Evolutionary conservation across 2,888 invertebrate genomes (phyloP), one percentile per base, ranked within the genome.

Genomic region (Beris chalybata): DNA sequence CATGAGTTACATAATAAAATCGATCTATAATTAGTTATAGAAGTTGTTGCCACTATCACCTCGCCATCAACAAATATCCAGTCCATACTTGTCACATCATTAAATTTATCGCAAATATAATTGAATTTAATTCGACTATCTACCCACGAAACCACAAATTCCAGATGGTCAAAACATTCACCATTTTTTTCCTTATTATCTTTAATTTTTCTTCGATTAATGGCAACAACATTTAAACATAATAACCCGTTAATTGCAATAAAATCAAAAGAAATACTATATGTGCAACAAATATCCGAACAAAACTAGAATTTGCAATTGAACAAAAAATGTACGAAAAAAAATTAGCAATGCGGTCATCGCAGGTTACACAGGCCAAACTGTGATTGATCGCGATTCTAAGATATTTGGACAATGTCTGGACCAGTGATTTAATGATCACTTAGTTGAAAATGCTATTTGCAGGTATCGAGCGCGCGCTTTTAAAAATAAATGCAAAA

Each of bases 221-320:
- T 43, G 7, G 38, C 38, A 50, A 22, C 43, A 12, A 22, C 32
- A 50, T 52, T 61, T 29, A 59, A 48, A 32, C 59, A 48, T 59
- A 61, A 61, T 50, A 61, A 61, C 50, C 61, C 43, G 61, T 61
- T 61, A 61, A 61, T 61, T 61, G 61, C 61, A 61, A 50, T 32
- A 32, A 61, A 29, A 38, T 50, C 50, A 52, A 38, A 50, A 32
- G 2, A 38, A 15, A n/a, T 12, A n/a, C n/a, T n/a, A n/a, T n/a
- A 56, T 13, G 56, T 56, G 56, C 56, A 56, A 43, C 56, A 56
- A 22, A n/a, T 12, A 11, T 53, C 4, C 31, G 31, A 15, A n/a
- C n/a, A 22, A 61, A 32, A 59, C 52, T 61, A 61, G 61, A 61
- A 61, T 61, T 52, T 7, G 22, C 32, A 52, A 61, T 50, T 50